Evolutionary conservation across 2,888 invertebrate species (phyloP), one percentile per base, ranked within the genome.

Genomic region (Diplazon laetatorius): DNA sequence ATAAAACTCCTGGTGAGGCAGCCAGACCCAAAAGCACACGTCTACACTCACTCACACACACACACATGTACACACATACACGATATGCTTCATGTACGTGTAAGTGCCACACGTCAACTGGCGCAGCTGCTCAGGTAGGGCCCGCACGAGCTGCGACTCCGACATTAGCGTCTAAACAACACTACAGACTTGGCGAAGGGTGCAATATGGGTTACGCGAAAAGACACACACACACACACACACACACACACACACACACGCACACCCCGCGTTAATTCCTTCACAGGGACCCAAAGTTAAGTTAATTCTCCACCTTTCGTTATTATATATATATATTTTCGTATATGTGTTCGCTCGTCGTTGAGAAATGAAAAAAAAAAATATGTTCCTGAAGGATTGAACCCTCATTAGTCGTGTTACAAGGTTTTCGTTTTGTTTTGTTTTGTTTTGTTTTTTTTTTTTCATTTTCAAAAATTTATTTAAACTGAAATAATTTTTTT

Each of bases 101-200:
- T 77, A 57, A 46, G 62, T 55, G 57, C 20, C 52, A 35, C 52
- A 35, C 50, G 30, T 63, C 55, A 68, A 72, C 75, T 39, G 75
- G 57, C 22, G 86, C 89, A 89, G 90, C 89, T 90, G 89, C 88
- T 87, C 88, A 89, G 89, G 89, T 89, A 83, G n/a, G n/a, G 80
- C 78, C 69, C 72, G 87, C 89, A 87, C 89, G 89, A 87, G 89
- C 89, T 89, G 87, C 90, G 87, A 87, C 88, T 87, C 85, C 84
- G 85, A 88, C 85, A 87, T 88, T 88, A 87, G 85, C 87, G 86
- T 85, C 81, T 83, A 80, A 83, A 83, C 79, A 82, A 82, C 35
- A 55, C 44, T 65, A 22, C 65, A 60, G 72, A n/a, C 35, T 48
- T 20, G 63, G 22, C 46, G 46, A 70, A 66, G 78, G 77, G 65